Evolutionary conservation across 2,888 invertebrate genomes (phyloP), one percentile per base, ranked within the genome.

Genomic region (Quadriops clusia): DNA sequence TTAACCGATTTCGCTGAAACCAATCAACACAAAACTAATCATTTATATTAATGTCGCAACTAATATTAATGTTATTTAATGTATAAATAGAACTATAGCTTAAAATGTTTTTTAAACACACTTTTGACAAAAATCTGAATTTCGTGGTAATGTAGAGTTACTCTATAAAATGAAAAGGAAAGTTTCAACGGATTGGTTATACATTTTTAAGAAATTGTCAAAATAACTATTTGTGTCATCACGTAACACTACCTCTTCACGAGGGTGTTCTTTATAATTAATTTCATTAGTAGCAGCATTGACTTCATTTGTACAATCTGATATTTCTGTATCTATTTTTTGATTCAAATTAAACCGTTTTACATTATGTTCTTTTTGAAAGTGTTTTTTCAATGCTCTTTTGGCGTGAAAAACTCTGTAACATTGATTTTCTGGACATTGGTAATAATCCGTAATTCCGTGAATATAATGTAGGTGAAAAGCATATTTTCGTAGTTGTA

Each of bases 71-170:
- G 11, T 14, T 12, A 7, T 13, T 9, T 9, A 13, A 12, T 11
- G 3, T 4, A 16, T 30, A 23, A 8, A 23, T 21, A 11, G 14
- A 16, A 16, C 35, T 30, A 17, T 23, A 9, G 15, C 16, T 17
- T 18, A 29, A 33, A 11, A 17, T 23, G 21, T 36, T 24, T 13
- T 32, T 7, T 17, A 39, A 23, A 11, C 36, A 36, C 12, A 27
- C 32, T 28, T 28, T 16, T 22, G 30, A 23, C 13, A 37, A 7
- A 12, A 33, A 23, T 32, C 35, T 2, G 12, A 3, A 22, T 3
- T 22, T 22, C 23, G n/a, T n/a, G n/a, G n/a, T n/a, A n/a, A n/a
- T n/a, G n/a, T n/a, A n/a, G n/a, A n/a, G n/a, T n/a, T n/a, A n/a
- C n/a, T 22, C 3, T 10, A 22, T 22, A 22, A 3, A 22, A 12